Base-by-base conservation (phyloP, 1,140 invertebrate genomes). In the Drosophila parabipectinata region DNA sequence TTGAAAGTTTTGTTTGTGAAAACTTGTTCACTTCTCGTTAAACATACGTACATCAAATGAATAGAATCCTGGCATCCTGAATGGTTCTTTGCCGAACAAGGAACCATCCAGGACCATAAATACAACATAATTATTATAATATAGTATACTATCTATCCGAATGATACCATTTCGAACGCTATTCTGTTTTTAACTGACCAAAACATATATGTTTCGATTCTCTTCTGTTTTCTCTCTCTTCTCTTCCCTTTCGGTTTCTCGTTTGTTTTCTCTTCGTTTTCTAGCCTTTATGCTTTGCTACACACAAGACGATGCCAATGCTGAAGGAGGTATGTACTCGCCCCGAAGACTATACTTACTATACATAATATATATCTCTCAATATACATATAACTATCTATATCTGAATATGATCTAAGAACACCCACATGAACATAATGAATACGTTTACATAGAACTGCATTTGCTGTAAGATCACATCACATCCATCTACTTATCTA, bases 201-300 rank as follows among this genome's bases (percentile, higher is more conserved):
- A 82, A 88, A 47, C 78, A 84, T 77, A 62, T 88, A 72, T 88
- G 74, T 88, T 79, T 83, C 76, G 84, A 88, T 83, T 83, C 80
- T 88, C 76, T 88, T 77, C 77, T 78, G 54, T 58, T 75, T 90
- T 83, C 75, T 88, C 83, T 89, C 75, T 90, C 68, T 75, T 77
- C 69, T 74, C 61, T 64, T 63, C 69, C 44, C 58, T 63, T 63
- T 90, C 74, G 76, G 79, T 88, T 73, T 80, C 59, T 79, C 53
- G 59, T 75, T 77, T 85, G 45, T 50, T 90, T 77, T 89, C 80
- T 90, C 76, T 87, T 87, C 61, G 79, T 81, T 91, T 88, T 91
- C 88, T 95, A 97, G 96, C 96, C 93, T 97, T 97, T 94, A 97
- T 97, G 96, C 94, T 97, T 93, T 97, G 96, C 94, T 97, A 97